Evolutionary conservation across 2,113 vertebrate species (phyloP).

Genomic region (Carettochelys insculpta): DNA sequence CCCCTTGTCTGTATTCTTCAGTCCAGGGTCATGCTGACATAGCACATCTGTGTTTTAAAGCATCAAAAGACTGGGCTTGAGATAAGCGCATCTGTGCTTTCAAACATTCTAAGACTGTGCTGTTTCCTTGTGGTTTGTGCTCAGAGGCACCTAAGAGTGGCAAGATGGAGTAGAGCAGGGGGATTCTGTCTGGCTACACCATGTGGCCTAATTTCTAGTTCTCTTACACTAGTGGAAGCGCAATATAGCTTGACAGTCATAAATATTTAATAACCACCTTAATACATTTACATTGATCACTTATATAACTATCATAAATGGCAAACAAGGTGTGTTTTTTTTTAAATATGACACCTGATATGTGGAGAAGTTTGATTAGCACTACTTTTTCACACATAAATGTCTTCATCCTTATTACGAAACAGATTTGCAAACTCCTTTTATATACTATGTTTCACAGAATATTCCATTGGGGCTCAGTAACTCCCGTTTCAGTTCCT

Average conservation of each 20-base stretch:
- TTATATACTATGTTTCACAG: not conserved
- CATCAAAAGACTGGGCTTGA: no score
- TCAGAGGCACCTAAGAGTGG: no score
- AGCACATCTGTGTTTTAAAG: no score
- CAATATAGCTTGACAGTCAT: not conserved
- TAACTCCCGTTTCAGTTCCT: not conserved
- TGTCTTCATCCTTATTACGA: not conserved
- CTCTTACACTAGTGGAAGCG: not conserved
- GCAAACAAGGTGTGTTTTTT: not conserved
- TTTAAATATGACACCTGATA: not conserved
- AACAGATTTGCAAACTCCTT: not conserved
- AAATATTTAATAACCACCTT: conserved; percentile 32
- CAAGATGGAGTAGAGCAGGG: no score
- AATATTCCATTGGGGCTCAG: not conserved
- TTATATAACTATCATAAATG: not conserved
- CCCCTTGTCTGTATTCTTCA: no score
- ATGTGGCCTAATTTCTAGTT: not conserved
- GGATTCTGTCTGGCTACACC: no score
- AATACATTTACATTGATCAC: not conserved
- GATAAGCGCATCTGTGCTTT: no score
- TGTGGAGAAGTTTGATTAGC: not conserved
- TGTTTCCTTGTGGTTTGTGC: no score
- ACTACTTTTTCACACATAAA: not conserved
- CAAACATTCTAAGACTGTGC: no score
- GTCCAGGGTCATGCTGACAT: no score